phyloP scores from a whole-genome alignment of 2,888 invertebrate genomes.

The Candidula unifasciata region DNA sequence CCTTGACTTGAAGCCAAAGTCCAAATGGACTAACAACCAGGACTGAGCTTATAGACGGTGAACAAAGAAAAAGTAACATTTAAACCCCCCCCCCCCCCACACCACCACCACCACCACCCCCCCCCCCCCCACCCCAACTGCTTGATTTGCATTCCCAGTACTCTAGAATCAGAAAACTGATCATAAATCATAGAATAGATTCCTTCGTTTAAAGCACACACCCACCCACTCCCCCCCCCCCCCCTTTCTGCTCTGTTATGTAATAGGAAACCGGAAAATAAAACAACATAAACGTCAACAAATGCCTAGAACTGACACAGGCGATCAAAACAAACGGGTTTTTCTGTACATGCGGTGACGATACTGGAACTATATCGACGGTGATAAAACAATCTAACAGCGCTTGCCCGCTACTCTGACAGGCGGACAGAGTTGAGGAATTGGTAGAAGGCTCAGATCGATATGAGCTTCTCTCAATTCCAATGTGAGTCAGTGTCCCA shows the following conservation, averaged over 20 bases:
- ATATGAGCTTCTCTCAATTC: conserved; percentile 44
- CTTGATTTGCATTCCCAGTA: too few species aligned
- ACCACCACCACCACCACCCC: too few species aligned
- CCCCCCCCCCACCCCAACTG: too few species aligned
- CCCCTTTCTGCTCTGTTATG: too few species aligned
- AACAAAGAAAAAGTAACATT: too few species aligned
- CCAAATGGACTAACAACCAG: too few species aligned
- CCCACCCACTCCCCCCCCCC: too few species aligned
- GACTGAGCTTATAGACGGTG: too few species aligned
- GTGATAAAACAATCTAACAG: conserved; percentile 46
- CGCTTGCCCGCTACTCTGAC: conserved; percentile 31
- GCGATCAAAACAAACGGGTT: conserved; percentile 19
- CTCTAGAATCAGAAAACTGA: too few species aligned
- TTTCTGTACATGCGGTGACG: conserved; percentile 11
- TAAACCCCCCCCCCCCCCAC: too few species aligned
- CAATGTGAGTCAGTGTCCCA: conserved; percentile 50
- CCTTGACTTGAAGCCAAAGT: too few species aligned
- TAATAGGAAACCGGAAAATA: background rate
- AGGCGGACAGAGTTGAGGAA: conserved; percentile 49
- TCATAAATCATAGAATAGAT: too few species aligned
- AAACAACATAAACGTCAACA: conserved; percentile 14
- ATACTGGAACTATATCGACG: conserved; percentile 31
- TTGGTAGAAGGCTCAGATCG: conserved; percentile 48
- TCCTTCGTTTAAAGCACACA: background rate
- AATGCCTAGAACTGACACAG: conserved; percentile 18